These are phyloP conservation scores for Craseonycteris thonglongyai DNA, from an alignment of 2,113 vertebrate species.

Conservation along the genomic window DNA sequence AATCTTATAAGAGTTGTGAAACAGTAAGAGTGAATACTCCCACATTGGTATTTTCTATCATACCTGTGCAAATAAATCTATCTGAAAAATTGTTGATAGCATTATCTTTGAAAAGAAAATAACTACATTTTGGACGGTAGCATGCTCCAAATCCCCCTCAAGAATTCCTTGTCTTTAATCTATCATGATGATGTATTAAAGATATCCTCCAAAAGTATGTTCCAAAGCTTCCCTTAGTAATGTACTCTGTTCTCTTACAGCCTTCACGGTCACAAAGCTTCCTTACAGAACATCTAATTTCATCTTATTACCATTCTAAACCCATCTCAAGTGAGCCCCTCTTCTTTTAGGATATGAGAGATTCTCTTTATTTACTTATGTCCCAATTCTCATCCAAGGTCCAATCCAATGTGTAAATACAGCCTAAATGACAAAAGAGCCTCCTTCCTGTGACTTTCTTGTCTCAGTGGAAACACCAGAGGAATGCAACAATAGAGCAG, in stretches of 20 bases:
- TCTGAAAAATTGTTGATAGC: background rate
- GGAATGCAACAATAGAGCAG: background rate
- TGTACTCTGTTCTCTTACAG: background rate
- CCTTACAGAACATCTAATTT: background rate
- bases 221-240: background rate
- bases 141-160: background rate
- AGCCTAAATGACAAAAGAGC: background rate
- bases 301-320: background rate
- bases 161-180: background rate
- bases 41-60: background rate
- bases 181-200: background rate
- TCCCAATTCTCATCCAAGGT: background rate
- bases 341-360: background rate
- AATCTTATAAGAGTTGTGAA: background rate
- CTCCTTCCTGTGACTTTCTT: background rate
- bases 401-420: background rate
- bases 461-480: background rate
- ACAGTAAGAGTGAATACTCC: background rate
- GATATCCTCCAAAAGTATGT: background rate
- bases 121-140: background rate
- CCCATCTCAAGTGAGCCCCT: background rate
- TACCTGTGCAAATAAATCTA: background rate
- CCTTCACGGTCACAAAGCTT: background rate
- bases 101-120: constrained; percentile 32
- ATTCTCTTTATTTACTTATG: background rate